phyloP scores from a whole-genome alignment of 2,113 vertebrate genomes.

The Microcebus ravelobensis region DNA sequence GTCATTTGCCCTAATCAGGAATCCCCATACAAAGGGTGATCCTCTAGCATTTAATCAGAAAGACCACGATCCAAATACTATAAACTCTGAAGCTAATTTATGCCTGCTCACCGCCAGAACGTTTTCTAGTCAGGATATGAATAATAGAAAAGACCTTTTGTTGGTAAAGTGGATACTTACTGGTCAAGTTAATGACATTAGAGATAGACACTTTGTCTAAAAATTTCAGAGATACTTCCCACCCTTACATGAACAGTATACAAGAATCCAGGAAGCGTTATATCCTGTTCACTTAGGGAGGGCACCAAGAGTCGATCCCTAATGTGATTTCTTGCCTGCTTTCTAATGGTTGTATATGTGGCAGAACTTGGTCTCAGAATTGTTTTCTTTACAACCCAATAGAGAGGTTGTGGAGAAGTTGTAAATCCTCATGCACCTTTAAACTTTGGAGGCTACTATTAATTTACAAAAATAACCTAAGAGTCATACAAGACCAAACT shows the following conservation, averaged over 20 bases:
- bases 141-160: background rate
- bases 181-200: constrained; percentile 29
- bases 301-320: background rate
- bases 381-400: background rate
- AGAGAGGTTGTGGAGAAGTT: background rate
- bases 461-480: background rate
- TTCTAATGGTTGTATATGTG: background rate
- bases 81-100: background rate
- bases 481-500: background rate
- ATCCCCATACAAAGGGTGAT: background rate
- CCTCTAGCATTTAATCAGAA: background rate
- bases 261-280: background rate
- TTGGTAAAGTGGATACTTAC: background rate
- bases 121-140: background rate
- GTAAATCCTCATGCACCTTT: background rate
- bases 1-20: background rate
- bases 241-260: background rate
- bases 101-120: background rate
- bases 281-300: background rate
- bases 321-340: background rate
- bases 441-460: background rate
- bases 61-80: background rate
- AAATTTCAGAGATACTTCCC: background rate
- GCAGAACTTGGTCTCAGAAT: background rate
- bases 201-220: background rate